Conservation (phyloP, 2,113 vertebrate species). For the Pelobates fuscus region DNA sequence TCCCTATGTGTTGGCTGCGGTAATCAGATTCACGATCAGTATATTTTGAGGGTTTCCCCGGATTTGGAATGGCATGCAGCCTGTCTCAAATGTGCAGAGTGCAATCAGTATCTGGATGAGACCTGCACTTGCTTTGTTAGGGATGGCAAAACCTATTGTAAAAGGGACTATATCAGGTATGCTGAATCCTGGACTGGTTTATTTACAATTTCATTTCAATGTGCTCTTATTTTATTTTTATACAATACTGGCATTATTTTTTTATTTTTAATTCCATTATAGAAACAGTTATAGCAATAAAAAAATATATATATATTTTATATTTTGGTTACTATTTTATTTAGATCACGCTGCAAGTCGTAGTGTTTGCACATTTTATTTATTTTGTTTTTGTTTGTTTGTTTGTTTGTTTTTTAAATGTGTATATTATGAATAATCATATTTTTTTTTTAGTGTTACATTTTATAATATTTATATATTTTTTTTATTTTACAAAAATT, state of each 20-base stretch:
- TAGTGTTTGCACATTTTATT: no score
- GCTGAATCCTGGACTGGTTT: conserved; percentile 37
- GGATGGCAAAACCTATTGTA: conserved; percentile 98
- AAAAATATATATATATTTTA: no score
- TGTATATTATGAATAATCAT: neutral
- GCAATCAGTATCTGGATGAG: conserved; percentile 97
- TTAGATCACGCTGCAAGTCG: no score
- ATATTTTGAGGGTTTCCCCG: conserved; percentile 96
- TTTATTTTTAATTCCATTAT: no score
- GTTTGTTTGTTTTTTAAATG: no score
- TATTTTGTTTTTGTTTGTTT: no score
- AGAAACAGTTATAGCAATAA: no score
- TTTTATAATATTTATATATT: neutral
- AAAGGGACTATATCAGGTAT: conserved; percentile 98
- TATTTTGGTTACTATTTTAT: no score
- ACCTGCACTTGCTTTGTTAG: conserved; percentile 98
- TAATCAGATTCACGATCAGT: conserved; percentile 99
- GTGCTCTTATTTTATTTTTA: no score
- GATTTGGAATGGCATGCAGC: conserved; percentile 99
- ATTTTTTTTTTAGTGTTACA: neutral
- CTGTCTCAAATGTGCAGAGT: conserved; percentile 97
- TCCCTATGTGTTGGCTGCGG: conserved; percentile 98
- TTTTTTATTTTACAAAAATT: neutral
- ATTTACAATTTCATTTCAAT: no score
- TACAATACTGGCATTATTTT: no score